Base-by-base conservation (phyloP, 2,888 invertebrate genomes). In the Tipula lateralis region DNA sequence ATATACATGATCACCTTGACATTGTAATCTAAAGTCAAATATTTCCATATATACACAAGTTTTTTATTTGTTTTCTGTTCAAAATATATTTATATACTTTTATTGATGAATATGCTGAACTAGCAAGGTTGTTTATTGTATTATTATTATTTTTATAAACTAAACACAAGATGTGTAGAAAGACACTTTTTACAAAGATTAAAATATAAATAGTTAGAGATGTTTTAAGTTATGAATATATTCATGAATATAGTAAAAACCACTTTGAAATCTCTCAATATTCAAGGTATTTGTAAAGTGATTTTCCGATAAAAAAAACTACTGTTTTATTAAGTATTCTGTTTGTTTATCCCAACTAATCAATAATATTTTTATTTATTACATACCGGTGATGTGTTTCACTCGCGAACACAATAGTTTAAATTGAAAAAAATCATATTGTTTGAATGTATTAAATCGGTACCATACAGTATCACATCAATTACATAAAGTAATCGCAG, bases 21-120 rank as follows among this genome's bases (percentile, higher is more conserved):
- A 66, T 66, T 66, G 66, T 66, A 66, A 66, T 66, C 66, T 66
- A 66, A 66, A 66, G 66, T 66, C 66, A 66, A 66, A 66, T 66
- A 66, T 66, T 66, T 66, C 66, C 66, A 66, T n/a, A n/a, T n/a
- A n/a, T 66, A 66, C 24, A 66, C 24, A 66, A 66, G 24, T 66
- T 50, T 44, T n/a, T 24, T 66, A 24, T 66, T 24, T 24, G 24
- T 44, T 44, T 44, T 44, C 44, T 44, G 44, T 44, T 44, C 2
- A 44, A 13, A n/a, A n/a, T 4, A 44, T n/a, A 50, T 19, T 19
- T 44, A 66, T 66, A 50, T 39, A 39, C 39, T 39, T 66, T 66
- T 66, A 66, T 66, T 66, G 24, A 66, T 24, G 66, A 66, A 9
- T 66, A 66, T n/a, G n/a, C 66, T 66, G 24, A 66, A 66, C 66